Conservation (phyloP, 2,888 invertebrate species). For the Cecidostiba fungosa region DNA sequence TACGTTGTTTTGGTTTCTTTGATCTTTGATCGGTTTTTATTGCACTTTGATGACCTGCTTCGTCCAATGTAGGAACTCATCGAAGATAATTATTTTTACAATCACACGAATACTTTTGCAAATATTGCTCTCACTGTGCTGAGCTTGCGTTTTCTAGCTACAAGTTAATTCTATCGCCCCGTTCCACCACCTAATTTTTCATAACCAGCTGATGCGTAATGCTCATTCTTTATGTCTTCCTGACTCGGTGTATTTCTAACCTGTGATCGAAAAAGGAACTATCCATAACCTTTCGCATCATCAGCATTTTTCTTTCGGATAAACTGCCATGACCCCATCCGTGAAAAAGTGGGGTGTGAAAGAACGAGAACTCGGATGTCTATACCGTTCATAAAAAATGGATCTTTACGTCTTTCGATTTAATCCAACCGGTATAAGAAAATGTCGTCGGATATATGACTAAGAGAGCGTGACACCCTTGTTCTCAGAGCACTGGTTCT, state of each 20-base stretch:
- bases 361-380: background rate
- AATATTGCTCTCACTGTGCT: background rate
- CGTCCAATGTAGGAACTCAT: too few relatives aligned
- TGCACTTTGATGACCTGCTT: too few relatives aligned
- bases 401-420: background rate
- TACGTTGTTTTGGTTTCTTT: background rate
- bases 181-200: background rate
- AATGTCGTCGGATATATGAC: background rate
- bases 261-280: background rate
- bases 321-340: background rate
- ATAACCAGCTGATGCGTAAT: background rate
- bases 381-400: background rate
- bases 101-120: background rate
- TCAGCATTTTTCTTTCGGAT: background rate
- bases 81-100: too few relatives aligned
- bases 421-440: background rate
- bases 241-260: slow-evolving; percentile 13
- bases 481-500: background rate
- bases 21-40: background rate
- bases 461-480: background rate
- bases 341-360: background rate
- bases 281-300: background rate
- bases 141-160: background rate
- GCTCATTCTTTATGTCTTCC: background rate
- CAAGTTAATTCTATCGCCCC: background rate